Percentiles rank a stretch among this genome's conserved stretches.
phyloP scores from a whole-genome alignment of 2,888 invertebrate species.

The Drosophila subsilvestris region DNA sequence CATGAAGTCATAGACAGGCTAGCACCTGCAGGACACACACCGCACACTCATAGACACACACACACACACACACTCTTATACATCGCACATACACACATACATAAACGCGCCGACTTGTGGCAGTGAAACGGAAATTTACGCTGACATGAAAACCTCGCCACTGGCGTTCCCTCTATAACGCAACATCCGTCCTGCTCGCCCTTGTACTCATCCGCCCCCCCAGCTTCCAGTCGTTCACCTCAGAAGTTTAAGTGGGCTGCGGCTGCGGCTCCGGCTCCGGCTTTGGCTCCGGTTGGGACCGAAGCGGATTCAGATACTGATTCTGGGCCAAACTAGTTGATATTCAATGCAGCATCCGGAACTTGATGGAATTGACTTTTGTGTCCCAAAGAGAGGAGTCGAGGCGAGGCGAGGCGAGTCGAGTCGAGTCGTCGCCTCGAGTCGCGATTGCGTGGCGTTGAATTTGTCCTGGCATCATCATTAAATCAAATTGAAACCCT shows the following conservation, averaged over 20 bases:
- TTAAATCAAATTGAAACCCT: conserved; percentile 79
- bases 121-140: conserved; percentile 74
- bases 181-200: conserved; percentile 60
- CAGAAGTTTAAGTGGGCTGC: conserved; percentile 66
- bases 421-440: conserved; percentile 6
- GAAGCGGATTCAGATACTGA: conserved; percentile 14
- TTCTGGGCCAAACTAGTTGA: conserved; percentile 63
- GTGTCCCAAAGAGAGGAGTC: conserved; percentile 34
- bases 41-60: conserved; percentile 29
- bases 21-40: conserved; percentile 73
- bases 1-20: conserved; percentile 75
- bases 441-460: conserved; percentile 60
- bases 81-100: conserved; percentile 8
- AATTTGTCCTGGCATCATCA: conserved; percentile 77
- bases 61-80: conserved; percentile 23
- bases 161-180: conserved; percentile 67
- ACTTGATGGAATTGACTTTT: conserved; percentile 78
- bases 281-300: conserved; percentile 6
- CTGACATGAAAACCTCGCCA: conserved; percentile 76
- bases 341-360: conserved; percentile 77
- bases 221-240: conserved; percentile 40
- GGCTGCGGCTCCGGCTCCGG: conserved; percentile 23
- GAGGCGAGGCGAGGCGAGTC: conserved; percentile 2
- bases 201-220: conserved; percentile 14
- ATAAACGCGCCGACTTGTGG: conserved; percentile 44